phyloP scores from a whole-genome alignment of 2,113 vertebrate genomes.

The Lepisosteus oculatus region DNA sequence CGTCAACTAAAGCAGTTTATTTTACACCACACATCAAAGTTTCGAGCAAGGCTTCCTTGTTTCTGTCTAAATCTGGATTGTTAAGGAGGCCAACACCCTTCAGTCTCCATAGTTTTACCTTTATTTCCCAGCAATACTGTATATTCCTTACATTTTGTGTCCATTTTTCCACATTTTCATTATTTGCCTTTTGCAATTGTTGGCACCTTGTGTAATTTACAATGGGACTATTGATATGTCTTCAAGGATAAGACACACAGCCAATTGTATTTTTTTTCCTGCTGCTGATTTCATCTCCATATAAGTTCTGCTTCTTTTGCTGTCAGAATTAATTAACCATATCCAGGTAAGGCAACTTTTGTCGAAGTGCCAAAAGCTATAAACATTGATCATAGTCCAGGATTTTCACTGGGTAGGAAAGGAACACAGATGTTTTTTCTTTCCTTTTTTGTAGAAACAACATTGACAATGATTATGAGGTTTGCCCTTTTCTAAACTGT shows the following conservation, averaged over 20 bases:
- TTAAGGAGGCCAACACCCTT: constrained; percentile 21
- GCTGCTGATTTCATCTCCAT: constrained; percentile 61
- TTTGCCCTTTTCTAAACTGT: too few relatives aligned
- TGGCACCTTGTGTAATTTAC: constrained; percentile 61
- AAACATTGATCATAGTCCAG: constrained; percentile 62
- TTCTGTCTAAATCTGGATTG: constrained; percentile 30
- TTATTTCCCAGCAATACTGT: constrained; percentile 46
- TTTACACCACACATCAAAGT: constrained; percentile 28
- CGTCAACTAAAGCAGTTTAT: constrained; percentile 14
- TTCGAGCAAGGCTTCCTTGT: constrained; percentile 47
- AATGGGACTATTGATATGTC: constrained; percentile 73
- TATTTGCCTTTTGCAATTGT: constrained; percentile 58
- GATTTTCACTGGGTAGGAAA: constrained; percentile 21
- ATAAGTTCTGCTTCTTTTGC: constrained; percentile 59
- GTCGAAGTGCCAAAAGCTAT: constrained; percentile 73
- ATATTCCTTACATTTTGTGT: constrained; percentile 56
- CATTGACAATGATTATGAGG: not conserved
- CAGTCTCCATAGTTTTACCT: constrained; percentile 54
- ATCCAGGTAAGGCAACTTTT: constrained; percentile 70
- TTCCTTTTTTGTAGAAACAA: not conserved
- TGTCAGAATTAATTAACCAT: constrained; percentile 72
- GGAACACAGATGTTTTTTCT: not conserved
- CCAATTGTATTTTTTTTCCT: constrained; percentile 59
- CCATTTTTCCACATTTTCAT: constrained; percentile 59
- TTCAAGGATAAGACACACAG: constrained; percentile 61